Percentiles rank a stretch among this genome's conserved stretches.
These are phyloP conservation scores for Cirrhinus molitorella DNA, from an alignment of 2,797 vertebrate species.

Conservation along the genomic window DNA sequence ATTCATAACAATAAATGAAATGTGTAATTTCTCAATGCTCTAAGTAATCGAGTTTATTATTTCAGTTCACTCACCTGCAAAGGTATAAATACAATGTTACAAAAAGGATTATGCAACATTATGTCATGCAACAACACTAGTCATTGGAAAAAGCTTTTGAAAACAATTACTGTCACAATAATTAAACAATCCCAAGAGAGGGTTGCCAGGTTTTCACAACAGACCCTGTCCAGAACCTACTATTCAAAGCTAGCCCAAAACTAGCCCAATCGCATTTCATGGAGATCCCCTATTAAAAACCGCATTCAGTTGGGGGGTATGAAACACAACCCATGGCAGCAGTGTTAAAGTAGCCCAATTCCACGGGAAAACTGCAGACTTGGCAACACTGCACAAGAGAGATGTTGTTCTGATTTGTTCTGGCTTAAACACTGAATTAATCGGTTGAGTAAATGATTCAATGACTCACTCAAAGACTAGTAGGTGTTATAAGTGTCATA, in stretches of 20 bases:
- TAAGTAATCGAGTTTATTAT: not conserved
- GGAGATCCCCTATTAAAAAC: too few species aligned
- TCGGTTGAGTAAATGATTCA: not conserved
- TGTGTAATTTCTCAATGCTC: not conserved
- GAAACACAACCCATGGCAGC: too few species aligned
- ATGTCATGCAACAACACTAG: not conserved
- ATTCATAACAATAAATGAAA: not conserved
- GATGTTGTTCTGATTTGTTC: not conserved
- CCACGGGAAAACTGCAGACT: too few species aligned
- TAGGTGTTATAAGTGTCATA: not conserved
- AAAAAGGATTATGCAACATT: not conserved
- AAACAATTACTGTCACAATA: not conserved
- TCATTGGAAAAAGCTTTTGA: not conserved
- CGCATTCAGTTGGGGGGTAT: too few species aligned
- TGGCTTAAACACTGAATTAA: not conserved
- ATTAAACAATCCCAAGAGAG: not conserved
- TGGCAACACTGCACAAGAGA: not conserved
- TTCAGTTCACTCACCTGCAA: not conserved
- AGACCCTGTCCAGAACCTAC: too few species aligned
- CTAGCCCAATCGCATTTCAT: too few species aligned
- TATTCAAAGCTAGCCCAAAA: too few species aligned
- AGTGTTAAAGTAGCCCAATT: too few species aligned
- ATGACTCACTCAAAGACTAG: not conserved
- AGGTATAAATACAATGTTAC: not conserved
- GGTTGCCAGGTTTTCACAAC: too few species aligned